These are phyloP conservation scores for Cephus rjabovi DNA, from an alignment of 2,888 invertebrate species.

Conservation along the genomic window DNA sequence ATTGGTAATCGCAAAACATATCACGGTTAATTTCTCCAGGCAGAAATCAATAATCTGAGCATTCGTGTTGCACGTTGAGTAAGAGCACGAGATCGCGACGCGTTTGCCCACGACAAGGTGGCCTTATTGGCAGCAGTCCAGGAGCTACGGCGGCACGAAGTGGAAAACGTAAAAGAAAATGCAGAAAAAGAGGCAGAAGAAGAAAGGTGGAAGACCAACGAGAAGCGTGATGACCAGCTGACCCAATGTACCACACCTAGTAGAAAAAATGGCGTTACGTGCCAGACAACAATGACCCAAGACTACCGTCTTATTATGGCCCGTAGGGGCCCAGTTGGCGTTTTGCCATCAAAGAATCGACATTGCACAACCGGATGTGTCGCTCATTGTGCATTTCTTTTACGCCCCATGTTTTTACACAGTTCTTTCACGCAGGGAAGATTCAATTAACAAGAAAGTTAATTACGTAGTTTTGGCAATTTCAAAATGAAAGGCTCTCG, in stretches of 20 bases:
- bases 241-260: background rate
- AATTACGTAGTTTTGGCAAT: background rate
- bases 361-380: background rate
- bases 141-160: background rate
- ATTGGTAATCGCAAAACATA: background rate
- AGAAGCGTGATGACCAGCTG: background rate
- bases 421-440: background rate
- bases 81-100: background rate
- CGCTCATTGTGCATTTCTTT: background rate
- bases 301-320: background rate
- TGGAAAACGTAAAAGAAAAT: background rate
- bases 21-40: background rate
- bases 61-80: background rate
- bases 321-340: background rate
- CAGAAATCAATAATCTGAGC: background rate
- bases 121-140: background rate
- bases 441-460: background rate
- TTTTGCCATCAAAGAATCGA: background rate
- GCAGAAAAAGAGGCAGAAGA: background rate
- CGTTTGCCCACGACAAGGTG: background rate
- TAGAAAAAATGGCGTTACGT: background rate
- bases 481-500: background rate
- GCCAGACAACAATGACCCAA: background rate
- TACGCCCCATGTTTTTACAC: background rate
- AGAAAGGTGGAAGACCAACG: too few species aligned